Conservation (phyloP, 2,797 vertebrate species). For the Buphagus erythrorhynchus region DNA sequence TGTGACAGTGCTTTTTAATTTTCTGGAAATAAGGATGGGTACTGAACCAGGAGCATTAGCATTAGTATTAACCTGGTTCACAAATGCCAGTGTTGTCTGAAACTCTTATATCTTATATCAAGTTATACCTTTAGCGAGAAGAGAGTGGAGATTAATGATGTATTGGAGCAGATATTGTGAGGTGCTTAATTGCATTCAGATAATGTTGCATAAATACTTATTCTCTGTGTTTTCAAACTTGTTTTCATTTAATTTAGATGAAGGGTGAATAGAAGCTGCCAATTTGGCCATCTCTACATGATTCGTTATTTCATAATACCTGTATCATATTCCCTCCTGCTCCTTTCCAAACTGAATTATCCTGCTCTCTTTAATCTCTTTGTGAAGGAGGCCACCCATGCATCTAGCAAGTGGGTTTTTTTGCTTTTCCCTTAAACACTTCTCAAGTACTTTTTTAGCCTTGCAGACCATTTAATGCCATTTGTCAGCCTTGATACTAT, state of each 20-base stretch:
- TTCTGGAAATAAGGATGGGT: neutral
- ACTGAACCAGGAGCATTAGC: neutral
- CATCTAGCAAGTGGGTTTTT: neutral
- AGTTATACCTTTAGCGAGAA: neutral
- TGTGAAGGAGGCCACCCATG: conserved; percentile 57
- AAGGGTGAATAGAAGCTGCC: conserved; percentile 44
- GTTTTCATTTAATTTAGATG: conserved; percentile 57
- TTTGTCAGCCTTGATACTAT: neutral
- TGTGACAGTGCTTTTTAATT: neutral
- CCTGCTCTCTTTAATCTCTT: conserved; percentile 47
- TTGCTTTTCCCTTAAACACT: neutral
- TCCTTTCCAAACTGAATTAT: conserved; percentile 59
- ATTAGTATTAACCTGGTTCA: neutral
- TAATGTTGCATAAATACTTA: conserved; percentile 13
- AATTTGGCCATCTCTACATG: conserved; percentile 47
- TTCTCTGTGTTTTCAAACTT: conserved; percentile 35
- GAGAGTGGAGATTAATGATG: neutral
- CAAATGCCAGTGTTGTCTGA: neutral
- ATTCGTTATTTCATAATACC: conserved; percentile 71
- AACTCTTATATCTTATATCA: too few species aligned
- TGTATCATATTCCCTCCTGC: conserved; percentile 40
- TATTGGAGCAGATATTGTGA: neutral
- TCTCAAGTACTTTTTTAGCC: neutral
- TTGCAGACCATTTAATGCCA: neutral
- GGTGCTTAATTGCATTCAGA: neutral